phyloP scores from a whole-genome alignment of 2,113 vertebrate genomes.

The Hydropotes inermis region DNA sequence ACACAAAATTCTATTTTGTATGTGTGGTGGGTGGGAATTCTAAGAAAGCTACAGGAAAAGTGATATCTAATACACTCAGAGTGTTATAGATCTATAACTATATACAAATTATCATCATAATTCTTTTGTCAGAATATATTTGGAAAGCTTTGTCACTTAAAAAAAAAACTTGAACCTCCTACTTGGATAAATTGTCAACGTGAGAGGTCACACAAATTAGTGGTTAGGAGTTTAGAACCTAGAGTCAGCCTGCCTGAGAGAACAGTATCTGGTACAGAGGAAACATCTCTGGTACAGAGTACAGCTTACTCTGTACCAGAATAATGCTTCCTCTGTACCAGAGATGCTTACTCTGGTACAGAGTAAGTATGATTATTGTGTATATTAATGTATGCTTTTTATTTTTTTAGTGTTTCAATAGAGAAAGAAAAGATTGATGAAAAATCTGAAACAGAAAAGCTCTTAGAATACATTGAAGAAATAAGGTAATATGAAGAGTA shows the following conservation, averaged over 20 bases:
- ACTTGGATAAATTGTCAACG: neutral
- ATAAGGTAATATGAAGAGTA: slow-evolving; percentile 82
- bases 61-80: neutral
- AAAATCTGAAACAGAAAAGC: slow-evolving; percentile 81
- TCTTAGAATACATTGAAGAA: slow-evolving; percentile 83
- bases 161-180: neutral
- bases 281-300: neutral
- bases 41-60: neutral
- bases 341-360: neutral
- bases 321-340: neutral
- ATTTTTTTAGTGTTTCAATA: slow-evolving; percentile 72
- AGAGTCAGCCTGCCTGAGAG: neutral
- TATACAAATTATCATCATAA: neutral
- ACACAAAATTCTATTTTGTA: neutral
- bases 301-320: neutral
- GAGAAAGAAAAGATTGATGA: slow-evolving; percentile 81
- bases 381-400: neutral
- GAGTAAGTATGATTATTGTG: neutral
- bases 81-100: neutral
- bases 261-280: neutral
- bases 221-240: neutral
- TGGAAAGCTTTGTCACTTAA: neutral
- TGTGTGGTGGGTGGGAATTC: neutral
- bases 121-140: neutral
- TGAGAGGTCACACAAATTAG: neutral